phyloP scores from a whole-genome alignment of 1,140 invertebrate genomes.

The Drosophila erecta region DNA sequence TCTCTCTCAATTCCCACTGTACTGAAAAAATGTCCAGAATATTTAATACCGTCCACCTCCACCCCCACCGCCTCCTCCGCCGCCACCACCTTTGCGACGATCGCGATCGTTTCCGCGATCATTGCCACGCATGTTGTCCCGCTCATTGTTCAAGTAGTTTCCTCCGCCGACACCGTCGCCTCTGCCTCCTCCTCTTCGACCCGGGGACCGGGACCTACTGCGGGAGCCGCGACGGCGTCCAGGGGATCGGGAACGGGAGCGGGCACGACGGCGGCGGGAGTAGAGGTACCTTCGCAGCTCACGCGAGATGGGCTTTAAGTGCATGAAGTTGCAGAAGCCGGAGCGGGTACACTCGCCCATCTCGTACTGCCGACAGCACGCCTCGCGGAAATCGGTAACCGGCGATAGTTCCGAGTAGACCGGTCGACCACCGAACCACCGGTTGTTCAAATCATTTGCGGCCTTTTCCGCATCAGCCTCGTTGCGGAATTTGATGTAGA shows the following conservation, averaged over 20 bases:
- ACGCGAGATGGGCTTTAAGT: slow-evolving; percentile 98
- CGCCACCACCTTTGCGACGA: slow-evolving; percentile 29
- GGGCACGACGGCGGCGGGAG: slow-evolving; percentile 85
- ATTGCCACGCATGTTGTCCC: slow-evolving; percentile 21
- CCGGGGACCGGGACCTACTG: slow-evolving; percentile 86
- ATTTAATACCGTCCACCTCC: slow-evolving; percentile 55
- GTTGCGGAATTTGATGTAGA: slow-evolving; percentile 99
- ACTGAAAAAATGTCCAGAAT: slow-evolving; percentile 21
- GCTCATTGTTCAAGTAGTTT: slow-evolving; percentile 40
- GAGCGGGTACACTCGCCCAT: slow-evolving; percentile 99
- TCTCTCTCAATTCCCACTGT: slow-evolving; percentile 33
- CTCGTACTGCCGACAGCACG: slow-evolving; percentile 99
- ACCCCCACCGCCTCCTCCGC: slow-evolving; percentile 25
- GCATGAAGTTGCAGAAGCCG: slow-evolving; percentile 99
- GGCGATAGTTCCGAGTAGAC: slow-evolving; percentile 99
- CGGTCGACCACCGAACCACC: slow-evolving; percentile 99
- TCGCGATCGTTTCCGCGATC: slow-evolving; percentile 43
- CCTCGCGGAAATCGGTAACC: slow-evolving; percentile 99
- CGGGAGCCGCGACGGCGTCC: slow-evolving; percentile 65
- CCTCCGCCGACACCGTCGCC: slow-evolving; percentile 40
- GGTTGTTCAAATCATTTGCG: slow-evolving; percentile 97
- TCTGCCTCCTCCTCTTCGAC: slow-evolving; percentile 34
- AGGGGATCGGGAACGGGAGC: slow-evolving; percentile 84
- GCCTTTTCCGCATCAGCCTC: slow-evolving; percentile 99
- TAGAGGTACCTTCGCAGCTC: slow-evolving; percentile 92